phyloP scores from a whole-genome alignment of 2,797 vertebrate species.

The Gambelia wislizenii region DNA sequence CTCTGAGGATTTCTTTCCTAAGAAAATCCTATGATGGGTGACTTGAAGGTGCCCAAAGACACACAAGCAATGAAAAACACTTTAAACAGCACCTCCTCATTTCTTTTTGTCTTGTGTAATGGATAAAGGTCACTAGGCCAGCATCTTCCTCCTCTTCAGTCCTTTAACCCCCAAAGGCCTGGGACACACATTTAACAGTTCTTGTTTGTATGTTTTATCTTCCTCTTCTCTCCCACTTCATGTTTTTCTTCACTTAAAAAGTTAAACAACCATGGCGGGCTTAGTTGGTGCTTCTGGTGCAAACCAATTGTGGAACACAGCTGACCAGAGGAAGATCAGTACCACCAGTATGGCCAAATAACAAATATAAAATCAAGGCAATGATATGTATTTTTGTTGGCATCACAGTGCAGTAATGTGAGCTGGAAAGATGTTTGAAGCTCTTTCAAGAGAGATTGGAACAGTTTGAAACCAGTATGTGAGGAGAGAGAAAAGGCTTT shows the following conservation, averaged over 20 bases:
- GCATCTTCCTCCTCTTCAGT: neutral
- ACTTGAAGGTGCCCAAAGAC: no score
- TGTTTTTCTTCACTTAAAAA: neutral
- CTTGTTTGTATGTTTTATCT: neutral
- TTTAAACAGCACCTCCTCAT: neutral
- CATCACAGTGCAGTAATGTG: neutral
- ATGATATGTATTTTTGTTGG: neutral
- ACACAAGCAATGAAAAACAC: neutral
- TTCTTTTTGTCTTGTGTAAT: neutral
- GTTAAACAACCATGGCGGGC: neutral
- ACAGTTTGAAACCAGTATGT: neutral
- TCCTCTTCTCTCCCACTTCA: neutral
- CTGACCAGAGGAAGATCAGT: neutral
- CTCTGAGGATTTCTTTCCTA: no score
- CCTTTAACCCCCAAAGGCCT: neutral
- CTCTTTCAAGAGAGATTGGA: conserved; percentile 1
- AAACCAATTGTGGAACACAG: neutral
- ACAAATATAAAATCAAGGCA: neutral
- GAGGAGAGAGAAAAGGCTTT: neutral
- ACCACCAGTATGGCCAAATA: neutral
- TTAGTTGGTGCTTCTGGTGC: neutral
- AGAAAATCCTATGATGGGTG: no score
- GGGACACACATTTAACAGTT: neutral
- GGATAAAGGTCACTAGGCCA: neutral
- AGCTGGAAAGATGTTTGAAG: neutral